Percentiles rank a stretch among this genome's conserved stretches.
Conservation (phyloP, 2,888 invertebrate genomes). For the Ectropis crepuscularia region DNA sequence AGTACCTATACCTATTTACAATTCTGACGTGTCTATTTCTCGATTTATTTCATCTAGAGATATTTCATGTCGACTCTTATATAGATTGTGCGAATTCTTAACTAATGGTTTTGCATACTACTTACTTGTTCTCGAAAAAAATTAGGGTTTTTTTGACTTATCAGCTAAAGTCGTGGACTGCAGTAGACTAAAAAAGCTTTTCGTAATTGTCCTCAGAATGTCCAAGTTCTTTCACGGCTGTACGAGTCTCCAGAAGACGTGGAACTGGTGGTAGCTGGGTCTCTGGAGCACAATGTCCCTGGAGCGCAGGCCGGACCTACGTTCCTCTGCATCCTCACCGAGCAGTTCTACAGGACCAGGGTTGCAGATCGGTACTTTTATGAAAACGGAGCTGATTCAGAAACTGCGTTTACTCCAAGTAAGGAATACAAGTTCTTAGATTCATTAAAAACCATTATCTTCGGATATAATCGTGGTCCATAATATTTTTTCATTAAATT, state of each 20-base stretch:
- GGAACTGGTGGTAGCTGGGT: conserved; percentile 93
- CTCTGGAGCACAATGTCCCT: conserved; percentile 90
- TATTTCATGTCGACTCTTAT: no score
- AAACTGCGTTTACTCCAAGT: conserved; percentile 87
- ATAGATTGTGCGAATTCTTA: no score
- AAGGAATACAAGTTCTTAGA: conserved; percentile 41
- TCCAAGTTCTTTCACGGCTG: conserved; percentile 85
- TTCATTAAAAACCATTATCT: no score
- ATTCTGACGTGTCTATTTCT: no score
- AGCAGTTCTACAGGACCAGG: conserved; percentile 94
- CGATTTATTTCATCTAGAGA: no score
- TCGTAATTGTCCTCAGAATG: conserved; percentile 76
- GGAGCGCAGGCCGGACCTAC: conserved; percentile 94
- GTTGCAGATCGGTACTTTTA: conserved; percentile 95
- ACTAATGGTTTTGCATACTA: no score
- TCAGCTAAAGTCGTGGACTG: no score
- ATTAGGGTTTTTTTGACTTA: no score
- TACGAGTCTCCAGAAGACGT: conserved; percentile 92
- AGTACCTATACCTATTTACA: no score
- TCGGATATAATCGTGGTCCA: no score
- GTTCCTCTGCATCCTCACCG: conserved; percentile 93
- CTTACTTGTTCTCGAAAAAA: no score
- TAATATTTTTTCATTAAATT: neutral
- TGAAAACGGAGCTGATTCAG: conserved; percentile 86
- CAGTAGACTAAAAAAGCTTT: no score